Evolutionary conservation across 2,113 vertebrate genomes (phyloP), one percentile per base, ranked within the genome.

Genomic region (Perca schrenkii): DNA sequence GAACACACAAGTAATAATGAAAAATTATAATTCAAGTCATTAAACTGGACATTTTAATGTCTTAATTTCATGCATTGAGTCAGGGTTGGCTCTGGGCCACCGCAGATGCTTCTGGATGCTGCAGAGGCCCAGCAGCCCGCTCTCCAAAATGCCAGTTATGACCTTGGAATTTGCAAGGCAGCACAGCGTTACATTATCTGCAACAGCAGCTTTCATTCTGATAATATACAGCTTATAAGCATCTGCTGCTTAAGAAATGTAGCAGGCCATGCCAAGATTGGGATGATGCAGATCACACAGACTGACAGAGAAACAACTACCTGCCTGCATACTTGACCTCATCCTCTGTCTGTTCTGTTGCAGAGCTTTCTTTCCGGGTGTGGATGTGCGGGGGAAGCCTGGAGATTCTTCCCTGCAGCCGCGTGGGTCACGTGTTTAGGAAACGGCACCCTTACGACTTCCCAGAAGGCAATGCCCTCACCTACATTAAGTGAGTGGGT

Each of bases 381-480:
- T 99, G 98, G 98, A 98, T 99, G 98, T 99, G 98, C 0, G 98
- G 98, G 6, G 98, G 98, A 69, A 99, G 98, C 89, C 93, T 99
- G 94, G 98, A 99, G 95, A 99, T 99, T 1, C 95, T 99, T 36
- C 98, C 98, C 86, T 99, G 98, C 94, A 99, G 98, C 84, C 96
- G 98, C 0, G 98, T 99, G 71, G 98, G 98, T 67, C 98, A 99
- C 0, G 98, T 99, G 79, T 99, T 99, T 95, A 95, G 98, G 89
- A 99, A 99, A 63, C 96, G 98, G 3, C 98, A 99, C 86, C 98
- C 98, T 3, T 99, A 99, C 60, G 98, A 98, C 88, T 99, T 99
- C 86, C 98, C 98, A 0, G 98, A 99, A 87, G 98, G 98, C 93
- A 99, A 99, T 0, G 98, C 98, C 3, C 96, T 99, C 83, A 99